Base-by-base conservation (phyloP, 2,113 vertebrate species). In the Hymenochirus boettgeri region DNA sequence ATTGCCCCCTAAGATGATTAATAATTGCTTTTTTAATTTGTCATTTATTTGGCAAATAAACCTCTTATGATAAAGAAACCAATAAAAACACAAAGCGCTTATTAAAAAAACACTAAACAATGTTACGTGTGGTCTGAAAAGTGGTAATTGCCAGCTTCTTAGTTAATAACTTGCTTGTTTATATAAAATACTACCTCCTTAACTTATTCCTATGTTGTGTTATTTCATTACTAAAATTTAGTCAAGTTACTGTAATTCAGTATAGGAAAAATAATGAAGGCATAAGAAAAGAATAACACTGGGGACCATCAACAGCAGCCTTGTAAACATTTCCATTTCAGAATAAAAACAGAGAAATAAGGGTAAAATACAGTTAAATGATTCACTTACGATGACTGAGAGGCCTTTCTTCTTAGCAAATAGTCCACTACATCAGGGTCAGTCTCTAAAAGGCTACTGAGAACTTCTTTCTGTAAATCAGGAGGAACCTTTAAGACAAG, bases 371-470 rank as follows among this genome's bases (percentile, higher is more conserved):
- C 56, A 71, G 47, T 75, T 57, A 72, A 45, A 76, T 15, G 10
- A 58, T 61, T 74, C 78, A 93, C 94, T 94, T 82, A 93, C 93
- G 84, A 88, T 77, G 84, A 85, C 52, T 92, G 93, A 12, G 94
- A 96, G 71, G 89, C 92, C 76, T 95, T 97, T 63, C 92, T 92
- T 65, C 96, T 82, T 73, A 99, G 83, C 57, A 99, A 81, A 76
- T 97, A 96, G 83, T 99, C 92, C 67, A 99, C 95, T 17, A 99
- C 93, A 61, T 98, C 96, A 6, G 93, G 90, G 73, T 99, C 96
- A 0, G 93, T 97, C 81, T 97, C 93, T 58, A 93, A 71, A 24
- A 99, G 79, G 77, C 90, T 96, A 79, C 95, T 89, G 62, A 98
- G 84, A 39, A 99, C 93, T 81, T 98, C 95, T 2, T 97, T 97